These are phyloP conservation scores for Epinephelus cyanopodus DNA, from an alignment of 2,113 vertebrate species.

Conservation along the genomic window DNA sequence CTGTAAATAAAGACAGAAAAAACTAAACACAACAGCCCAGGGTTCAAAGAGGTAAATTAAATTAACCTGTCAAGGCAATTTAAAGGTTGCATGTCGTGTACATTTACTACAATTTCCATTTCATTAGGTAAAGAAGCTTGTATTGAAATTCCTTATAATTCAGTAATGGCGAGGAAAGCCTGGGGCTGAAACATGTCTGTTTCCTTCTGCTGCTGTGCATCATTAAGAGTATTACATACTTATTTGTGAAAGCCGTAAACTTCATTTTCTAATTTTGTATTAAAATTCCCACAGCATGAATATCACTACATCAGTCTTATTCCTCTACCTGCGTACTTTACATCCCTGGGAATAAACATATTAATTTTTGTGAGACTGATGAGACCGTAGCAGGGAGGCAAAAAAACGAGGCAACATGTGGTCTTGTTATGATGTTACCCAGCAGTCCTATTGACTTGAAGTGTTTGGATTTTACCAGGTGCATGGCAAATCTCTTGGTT, in stretches of 20 bases:
- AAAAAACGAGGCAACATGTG: constrained; percentile 49
- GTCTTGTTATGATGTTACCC: constrained; percentile 54
- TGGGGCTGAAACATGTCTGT: too few relatives aligned
- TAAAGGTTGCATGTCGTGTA: constrained; percentile 1
- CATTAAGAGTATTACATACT: too few relatives aligned
- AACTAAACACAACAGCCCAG: constrained; percentile 2
- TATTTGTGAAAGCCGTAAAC: too few relatives aligned
- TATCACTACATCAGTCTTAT: background rate
- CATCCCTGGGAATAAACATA: background rate
- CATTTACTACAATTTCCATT: constrained; percentile 21
- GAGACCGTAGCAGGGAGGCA: constrained; percentile 1
- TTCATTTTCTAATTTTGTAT: too few relatives aligned
- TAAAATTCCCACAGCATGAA: background rate
- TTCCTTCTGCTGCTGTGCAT: too few relatives aligned
- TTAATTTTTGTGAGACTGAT: constrained; percentile 19
- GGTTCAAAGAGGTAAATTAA: constrained; percentile 4
- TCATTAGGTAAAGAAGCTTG: constrained; percentile 25
- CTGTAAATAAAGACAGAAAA: constrained; percentile 4
- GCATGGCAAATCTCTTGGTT: constrained; percentile 60
- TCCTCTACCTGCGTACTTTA: background rate
- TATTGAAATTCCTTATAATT: background rate
- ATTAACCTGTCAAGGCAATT: constrained; percentile 18
- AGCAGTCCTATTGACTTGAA: constrained; percentile 64
- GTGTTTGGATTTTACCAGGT: constrained; percentile 66
- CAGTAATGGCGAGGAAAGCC: too few relatives aligned